Base-by-base conservation (phyloP, 2,888 invertebrate species). In the Crepidodera aurea region DNA sequence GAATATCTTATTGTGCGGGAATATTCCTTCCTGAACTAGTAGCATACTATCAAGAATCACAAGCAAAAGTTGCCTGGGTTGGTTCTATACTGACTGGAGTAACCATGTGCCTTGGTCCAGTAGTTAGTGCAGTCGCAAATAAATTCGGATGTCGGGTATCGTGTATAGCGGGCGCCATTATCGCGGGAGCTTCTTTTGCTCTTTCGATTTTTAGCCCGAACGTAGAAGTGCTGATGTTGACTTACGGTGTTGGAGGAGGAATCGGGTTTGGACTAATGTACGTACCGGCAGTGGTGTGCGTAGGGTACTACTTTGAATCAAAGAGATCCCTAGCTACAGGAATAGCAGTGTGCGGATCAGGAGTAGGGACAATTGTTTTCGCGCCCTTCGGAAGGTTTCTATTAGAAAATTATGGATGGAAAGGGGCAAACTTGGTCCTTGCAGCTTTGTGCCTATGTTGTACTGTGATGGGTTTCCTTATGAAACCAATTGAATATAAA, bases 1-100 rank as follows among this genome's bases (percentile, higher is more conserved):
- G 96, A 73, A 96, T 98, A 67, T 94, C 96, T 12, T 98, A 98
- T 82, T 95, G 97, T 7, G 98, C 98, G 81, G 98, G 98, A 56
- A 92, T 98, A 77, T 94, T 95, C 83, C 85, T 94, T 44, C 86
- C 87, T 16, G 89, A 91, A 74, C 89, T 94, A 74, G 91, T 91
- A 62, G 83, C 81, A 1, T 89, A 89, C 78, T 99, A 94, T 79
- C 88, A 88, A 19, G 92, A 91, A 77, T 91, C 93, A 55, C 92
- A 92, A 93, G 93, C 93, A 55, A 93, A 89, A 68, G 91, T 92
- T 27, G 93, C 98, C 50, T 94, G 96, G 92, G 93, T 96, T 59
- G 96, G 97, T 69, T 96, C 96, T 69, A 86, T 98, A 53, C 86
- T 98, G 27, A 94, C 96, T 67, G 98, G 98, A 69, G 93, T 95